These are phyloP conservation scores for Henricia sp. DNA, from an alignment of 53 echinoderm and acorn worm genomes.

Conservation along the genomic window DNA sequence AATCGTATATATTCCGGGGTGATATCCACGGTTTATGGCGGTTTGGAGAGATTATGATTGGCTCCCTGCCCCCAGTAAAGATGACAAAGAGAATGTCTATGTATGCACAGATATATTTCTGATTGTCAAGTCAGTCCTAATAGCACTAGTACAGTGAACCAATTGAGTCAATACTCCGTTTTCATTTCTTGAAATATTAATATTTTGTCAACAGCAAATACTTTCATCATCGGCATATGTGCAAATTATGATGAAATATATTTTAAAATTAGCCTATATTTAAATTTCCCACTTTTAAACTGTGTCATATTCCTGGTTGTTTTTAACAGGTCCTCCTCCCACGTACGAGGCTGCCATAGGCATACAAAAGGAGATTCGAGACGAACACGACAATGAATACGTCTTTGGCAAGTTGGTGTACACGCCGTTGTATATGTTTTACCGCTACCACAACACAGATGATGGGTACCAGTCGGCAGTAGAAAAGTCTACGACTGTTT, in stretches of 20 bases:
- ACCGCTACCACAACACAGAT: slow-evolving; percentile 27
- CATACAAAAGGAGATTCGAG: slow-evolving; percentile 83
- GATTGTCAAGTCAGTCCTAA: no score
- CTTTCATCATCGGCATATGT: background rate
- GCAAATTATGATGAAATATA: background rate
- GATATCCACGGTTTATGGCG: no score
- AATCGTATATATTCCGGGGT: no score
- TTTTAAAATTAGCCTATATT: no score
- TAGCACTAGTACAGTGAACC: no score
- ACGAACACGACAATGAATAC: slow-evolving; percentile 93
- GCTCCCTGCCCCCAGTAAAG: no score
- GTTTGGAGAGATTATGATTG: no score
- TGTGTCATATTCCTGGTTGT: background rate
- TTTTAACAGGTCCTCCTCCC: slow-evolving; percentile 62
- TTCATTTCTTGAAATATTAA: no score
- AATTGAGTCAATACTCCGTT: no score
- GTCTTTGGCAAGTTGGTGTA: slow-evolving; percentile 84
- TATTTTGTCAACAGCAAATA: background rate
- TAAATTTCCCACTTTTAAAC: no score
- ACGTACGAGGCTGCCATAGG: slow-evolving; percentile 78
- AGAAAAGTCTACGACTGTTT: slow-evolving; percentile 54
- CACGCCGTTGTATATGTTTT: slow-evolving; percentile 87
- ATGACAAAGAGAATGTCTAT: no score
- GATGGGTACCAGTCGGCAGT: slow-evolving; percentile 1
- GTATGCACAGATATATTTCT: no score